Base-by-base conservation (phyloP, 1,140 invertebrate species). In the Drosophila kikkawai region DNA sequence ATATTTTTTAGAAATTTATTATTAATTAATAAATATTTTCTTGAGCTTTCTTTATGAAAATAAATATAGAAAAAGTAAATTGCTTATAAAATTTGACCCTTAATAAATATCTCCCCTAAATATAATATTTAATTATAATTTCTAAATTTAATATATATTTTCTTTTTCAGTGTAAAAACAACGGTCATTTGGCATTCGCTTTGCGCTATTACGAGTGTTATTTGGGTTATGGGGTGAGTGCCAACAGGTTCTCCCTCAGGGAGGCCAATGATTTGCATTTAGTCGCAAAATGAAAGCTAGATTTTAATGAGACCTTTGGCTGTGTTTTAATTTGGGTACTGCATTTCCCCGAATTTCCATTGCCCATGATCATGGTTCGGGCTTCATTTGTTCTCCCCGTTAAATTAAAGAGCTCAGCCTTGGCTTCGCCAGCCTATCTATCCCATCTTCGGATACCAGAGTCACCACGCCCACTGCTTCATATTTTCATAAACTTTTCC, bases 381-480 rank as follows among this genome's bases (percentile, higher is more conserved):
- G 29, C 60, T 77, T 11, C 79, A 63, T 75, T 65, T 66, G 56
- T 47, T 75, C 64, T 61, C 53, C 11, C 9, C 61, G 63, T 65
- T 81, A 86, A 86, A 87, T 86, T 86, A 86, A 86, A 61, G 60
- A 67, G 67, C 45, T 47, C 47, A 15, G 32, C 2, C 17, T 32
- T 44, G 67, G 53, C 66, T 50, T 9, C 51, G 36, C 13, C 36
- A 57, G 39, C 44, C 44, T 73, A 73, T 73, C 70, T 60, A 60
- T 60, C 55, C 29, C 75, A 65, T 64, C 73, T 69, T 32, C 45
- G 48, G 36, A 39, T 26, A 36, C 50, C 50, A 36, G 12, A 17
- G 48, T 58, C 79, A 81, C 51, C 69, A 88, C 84, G 80, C 84
- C 84, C 84, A 88, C 78, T 69, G 78, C 69, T 53, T 82, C 55